Conservation (phyloP, 2,113 vertebrate species). For the Paracanthobrama guichenoti region DNA sequence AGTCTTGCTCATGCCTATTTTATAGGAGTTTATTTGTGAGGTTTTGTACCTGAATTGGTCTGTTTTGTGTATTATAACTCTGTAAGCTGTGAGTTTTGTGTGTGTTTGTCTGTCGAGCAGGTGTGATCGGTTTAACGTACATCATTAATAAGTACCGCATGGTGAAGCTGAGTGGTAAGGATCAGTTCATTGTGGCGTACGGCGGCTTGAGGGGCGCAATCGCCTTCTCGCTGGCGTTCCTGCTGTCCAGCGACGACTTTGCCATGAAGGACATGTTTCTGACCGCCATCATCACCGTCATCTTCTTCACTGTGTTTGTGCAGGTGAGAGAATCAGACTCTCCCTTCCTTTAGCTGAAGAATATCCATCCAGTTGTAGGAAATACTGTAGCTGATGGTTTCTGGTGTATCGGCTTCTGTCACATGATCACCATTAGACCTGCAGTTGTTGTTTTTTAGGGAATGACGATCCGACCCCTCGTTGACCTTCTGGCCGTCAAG, state of each 20-base stretch:
- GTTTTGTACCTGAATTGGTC: no score
- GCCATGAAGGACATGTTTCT: slow-evolving; percentile 89
- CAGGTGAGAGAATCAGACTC: slow-evolving; percentile 78
- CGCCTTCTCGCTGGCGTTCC: slow-evolving; percentile 91
- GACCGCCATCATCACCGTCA: slow-evolving; percentile 95
- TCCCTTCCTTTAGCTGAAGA: background rate
- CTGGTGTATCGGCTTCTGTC: no score
- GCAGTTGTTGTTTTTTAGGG: slow-evolving; percentile 73
- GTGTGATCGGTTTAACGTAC: slow-evolving; percentile 88
- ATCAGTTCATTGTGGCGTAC: slow-evolving; percentile 97
- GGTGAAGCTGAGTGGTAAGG: slow-evolving; percentile 91
- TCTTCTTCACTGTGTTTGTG: slow-evolving; percentile 98
- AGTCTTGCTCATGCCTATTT: no score
- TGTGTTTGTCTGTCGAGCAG: slow-evolving; percentile 65
- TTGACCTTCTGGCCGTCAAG: slow-evolving; percentile 94
- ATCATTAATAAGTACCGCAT: slow-evolving; percentile 96
- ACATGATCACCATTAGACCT: no score
- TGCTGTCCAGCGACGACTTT: slow-evolving; percentile 78
- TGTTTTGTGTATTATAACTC: background rate
- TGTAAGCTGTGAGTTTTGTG: no score
- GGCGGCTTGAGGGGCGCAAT: slow-evolving; percentile 94
- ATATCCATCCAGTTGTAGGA: no score
- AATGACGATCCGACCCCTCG: slow-evolving; percentile 95
- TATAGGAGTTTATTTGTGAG: no score
- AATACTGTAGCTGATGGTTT: background rate